Percentiles rank a stretch among this genome's conserved stretches.
Evolutionary conservation across 2,797 vertebrate species (phyloP).

Genomic region (Scarus forsteni): DNA sequence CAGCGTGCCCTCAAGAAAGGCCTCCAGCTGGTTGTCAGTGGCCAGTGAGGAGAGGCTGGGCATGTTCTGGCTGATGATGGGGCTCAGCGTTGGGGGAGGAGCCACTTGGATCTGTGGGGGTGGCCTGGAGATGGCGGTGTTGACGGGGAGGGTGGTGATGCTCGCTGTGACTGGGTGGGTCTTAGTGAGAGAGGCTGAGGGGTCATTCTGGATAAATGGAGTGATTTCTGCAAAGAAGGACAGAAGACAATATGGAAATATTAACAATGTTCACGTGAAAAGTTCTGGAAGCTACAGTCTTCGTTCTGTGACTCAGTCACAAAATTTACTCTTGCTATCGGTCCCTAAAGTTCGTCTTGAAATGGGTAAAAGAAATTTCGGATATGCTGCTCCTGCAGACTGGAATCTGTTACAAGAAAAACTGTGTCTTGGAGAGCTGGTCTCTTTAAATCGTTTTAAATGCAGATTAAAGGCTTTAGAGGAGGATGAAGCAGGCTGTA

Average conservation of each 20-base stretch:
- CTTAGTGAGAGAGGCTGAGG: slow-evolving; percentile 85
- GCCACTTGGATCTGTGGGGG: slow-evolving; percentile 93
- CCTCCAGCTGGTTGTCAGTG: slow-evolving; percentile 95
- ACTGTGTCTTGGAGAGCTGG: too few species aligned
- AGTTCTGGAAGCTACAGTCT: too few species aligned
- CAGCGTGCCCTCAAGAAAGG: slow-evolving; percentile 92
- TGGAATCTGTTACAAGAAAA: too few species aligned
- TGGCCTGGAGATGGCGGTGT: slow-evolving; percentile 90
- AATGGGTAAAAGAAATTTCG: too few species aligned
- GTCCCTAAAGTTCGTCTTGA: too few species aligned
- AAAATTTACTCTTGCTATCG: too few species aligned
- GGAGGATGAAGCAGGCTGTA: too few species aligned
- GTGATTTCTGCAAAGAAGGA: slow-evolving; percentile 88
- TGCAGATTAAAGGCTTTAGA: too few species aligned
- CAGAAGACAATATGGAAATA: neutral
- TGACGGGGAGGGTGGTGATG: slow-evolving; percentile 95
- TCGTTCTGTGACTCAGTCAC: too few species aligned
- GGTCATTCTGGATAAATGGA: slow-evolving; percentile 92
- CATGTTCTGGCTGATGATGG: slow-evolving; percentile 75
- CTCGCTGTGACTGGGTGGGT: slow-evolving; percentile 92
- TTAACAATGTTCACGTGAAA: too few species aligned
- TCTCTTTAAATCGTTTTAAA: too few species aligned
- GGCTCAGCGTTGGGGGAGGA: slow-evolving; percentile 80
- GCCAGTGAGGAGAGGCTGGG: slow-evolving; percentile 85
- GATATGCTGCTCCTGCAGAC: too few species aligned